A percentile compares a stretch with the other conserved stretches of the same genome.
These are phyloP conservation scores for Podarcis raffonei DNA, from an alignment of 2,113 vertebrate species.

Conservation along the genomic window DNA sequence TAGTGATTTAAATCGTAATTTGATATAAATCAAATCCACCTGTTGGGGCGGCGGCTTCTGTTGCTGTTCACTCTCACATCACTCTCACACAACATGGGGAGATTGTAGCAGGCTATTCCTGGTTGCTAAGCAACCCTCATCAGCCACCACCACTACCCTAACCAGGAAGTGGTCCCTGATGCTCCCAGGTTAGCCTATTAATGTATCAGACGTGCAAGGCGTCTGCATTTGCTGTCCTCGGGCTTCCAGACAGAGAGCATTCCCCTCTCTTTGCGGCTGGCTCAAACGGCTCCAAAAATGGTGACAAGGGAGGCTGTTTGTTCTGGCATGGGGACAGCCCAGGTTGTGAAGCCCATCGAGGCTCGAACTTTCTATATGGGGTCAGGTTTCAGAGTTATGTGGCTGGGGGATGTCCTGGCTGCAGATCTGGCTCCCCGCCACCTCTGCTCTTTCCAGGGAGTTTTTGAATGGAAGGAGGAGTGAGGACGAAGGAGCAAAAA, in stretches of 20 bases:
- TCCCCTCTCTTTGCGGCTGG: constrained; percentile 36
- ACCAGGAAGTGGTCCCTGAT: too few relatives aligned
- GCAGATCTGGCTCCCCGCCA: constrained; percentile 33
- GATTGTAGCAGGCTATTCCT: neutral
- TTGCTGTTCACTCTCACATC: too few relatives aligned
- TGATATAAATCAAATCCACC: too few relatives aligned
- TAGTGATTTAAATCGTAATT: too few relatives aligned
- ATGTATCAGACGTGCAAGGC: neutral
- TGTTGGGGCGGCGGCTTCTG: too few relatives aligned
- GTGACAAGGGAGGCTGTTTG: constrained; percentile 51
- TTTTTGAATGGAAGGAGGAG: neutral
- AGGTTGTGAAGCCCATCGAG: constrained; percentile 24
- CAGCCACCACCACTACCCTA: too few relatives aligned
- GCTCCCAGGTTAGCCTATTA: too few relatives aligned
- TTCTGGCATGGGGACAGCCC: constrained; percentile 41
- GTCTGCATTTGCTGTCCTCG: neutral
- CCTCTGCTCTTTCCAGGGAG: neutral
- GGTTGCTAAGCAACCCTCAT: neutral
- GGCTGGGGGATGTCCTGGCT: constrained; percentile 33
- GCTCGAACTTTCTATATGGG: constrained; percentile 44
- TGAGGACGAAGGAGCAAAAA: too few relatives aligned
- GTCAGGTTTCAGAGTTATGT: constrained; percentile 48
- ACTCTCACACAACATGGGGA: too few relatives aligned
- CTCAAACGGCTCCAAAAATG: constrained; percentile 41
- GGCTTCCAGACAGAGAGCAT: neutral